Percentiles rank a stretch among this genome's conserved stretches.
phyloP scores from a whole-genome alignment of 2,797 vertebrate species.

The Sebastes elongatus region DNA sequence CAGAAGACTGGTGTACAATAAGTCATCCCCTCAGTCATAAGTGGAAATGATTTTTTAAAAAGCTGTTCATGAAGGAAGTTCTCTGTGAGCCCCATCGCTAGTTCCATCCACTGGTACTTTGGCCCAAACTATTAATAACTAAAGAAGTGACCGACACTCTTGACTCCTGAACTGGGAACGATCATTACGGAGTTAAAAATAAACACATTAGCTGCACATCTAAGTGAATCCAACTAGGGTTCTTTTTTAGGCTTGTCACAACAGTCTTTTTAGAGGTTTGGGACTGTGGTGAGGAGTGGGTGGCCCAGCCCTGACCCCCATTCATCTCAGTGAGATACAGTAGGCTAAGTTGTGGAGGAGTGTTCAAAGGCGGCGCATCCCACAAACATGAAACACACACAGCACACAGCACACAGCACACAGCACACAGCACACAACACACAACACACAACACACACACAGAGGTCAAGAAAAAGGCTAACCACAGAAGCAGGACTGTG shows the following conservation, averaged over 20 bases:
- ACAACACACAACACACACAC: not conserved
- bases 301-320: slow-evolving; percentile 44
- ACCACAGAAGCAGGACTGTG: not conserved
- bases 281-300: slow-evolving; percentile 39
- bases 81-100: not conserved
- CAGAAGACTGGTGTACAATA: slow-evolving; percentile 32
- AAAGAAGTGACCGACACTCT: slow-evolving; percentile 14
- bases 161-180: slow-evolving; percentile 29
- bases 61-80: slow-evolving; percentile 29
- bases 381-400: not conserved
- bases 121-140: slow-evolving; percentile 32
- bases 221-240: not conserved
- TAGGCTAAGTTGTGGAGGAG: slow-evolving; percentile 9
- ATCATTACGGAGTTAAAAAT: slow-evolving; percentile 39
- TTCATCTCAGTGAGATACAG: slow-evolving; percentile 49
- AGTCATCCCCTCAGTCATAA: slow-evolving; percentile 37
- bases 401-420: not conserved
- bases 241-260: not conserved
- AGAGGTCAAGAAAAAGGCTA: not conserved
- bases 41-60: not conserved
- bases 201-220: slow-evolving; percentile 15
- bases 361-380: slow-evolving; percentile 22
- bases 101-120: not conserved
- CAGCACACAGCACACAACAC: not conserved
- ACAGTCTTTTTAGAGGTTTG: slow-evolving; percentile 18